Evolutionary conservation across 2,113 vertebrate species (phyloP).

Genomic region (Prunella himalayana): DNA sequence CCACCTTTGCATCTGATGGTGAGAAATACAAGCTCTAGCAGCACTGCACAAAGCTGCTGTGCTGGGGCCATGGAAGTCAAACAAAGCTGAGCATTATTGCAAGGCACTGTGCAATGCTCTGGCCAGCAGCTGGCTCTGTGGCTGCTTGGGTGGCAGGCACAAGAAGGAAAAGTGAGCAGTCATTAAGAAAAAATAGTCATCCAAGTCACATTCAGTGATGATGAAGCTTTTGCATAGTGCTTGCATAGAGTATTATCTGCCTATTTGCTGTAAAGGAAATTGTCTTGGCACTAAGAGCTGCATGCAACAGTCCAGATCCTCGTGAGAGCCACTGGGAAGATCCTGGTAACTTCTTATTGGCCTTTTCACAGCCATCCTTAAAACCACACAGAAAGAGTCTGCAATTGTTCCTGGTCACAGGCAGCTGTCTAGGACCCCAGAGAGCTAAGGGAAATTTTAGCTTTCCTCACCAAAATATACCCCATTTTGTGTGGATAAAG

Average conservation of each 20-base stretch:
- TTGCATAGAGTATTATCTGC: not conserved
- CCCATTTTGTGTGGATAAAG: not conserved
- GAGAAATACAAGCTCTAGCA: not conserved
- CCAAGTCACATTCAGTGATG: too few relatives aligned
- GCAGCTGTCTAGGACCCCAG: not conserved
- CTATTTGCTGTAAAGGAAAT: not conserved
- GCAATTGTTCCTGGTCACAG: not conserved
- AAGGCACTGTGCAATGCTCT: not conserved
- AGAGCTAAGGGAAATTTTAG: not conserved
- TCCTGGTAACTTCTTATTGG: not conserved
- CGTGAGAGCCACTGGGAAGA: not conserved
- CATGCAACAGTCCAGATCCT: not conserved
- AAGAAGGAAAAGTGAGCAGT: not conserved
- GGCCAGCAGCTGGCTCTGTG: not conserved
- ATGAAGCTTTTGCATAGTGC: not conserved
- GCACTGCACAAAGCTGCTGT: not conserved
- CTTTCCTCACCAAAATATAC: not conserved
- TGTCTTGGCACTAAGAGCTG: not conserved
- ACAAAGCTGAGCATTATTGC: not conserved
- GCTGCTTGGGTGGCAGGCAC: not conserved
- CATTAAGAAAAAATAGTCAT: not conserved
- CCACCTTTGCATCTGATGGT: not conserved
- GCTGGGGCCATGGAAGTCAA: not conserved
- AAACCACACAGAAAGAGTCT: not conserved
- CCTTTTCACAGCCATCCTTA: not conserved